Evolutionary conservation across 2,888 invertebrate species (phyloP).

Genomic region (Serripes groenlandicus): DNA sequence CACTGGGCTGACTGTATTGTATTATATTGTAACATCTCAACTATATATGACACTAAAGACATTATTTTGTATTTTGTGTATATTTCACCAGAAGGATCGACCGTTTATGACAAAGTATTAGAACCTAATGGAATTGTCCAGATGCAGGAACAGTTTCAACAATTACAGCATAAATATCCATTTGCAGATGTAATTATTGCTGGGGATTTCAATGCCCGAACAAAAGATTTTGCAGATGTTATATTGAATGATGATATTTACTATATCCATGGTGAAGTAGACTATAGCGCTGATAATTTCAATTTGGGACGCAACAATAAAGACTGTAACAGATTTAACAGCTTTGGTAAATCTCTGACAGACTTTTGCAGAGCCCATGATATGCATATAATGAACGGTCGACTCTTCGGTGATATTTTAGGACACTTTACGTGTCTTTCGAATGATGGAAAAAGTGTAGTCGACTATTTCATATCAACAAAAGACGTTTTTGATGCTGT

Average conservation of each 20-base stretch:
- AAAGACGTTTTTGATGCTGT: not conserved
- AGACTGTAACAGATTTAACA: constrained; percentile 9
- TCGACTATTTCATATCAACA: not conserved
- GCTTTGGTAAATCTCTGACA: not conserved
- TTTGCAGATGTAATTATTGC: too few species aligned
- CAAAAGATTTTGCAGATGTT: too few species aligned
- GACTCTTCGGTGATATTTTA: not conserved
- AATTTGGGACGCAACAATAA: not conserved
- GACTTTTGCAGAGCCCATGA: constrained; percentile 1
- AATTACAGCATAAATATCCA: too few species aligned
- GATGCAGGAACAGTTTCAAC: too few species aligned
- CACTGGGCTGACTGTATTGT: not conserved
- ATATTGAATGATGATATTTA: too few species aligned
- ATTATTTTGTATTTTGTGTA: too few species aligned
- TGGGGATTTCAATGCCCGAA: too few species aligned
- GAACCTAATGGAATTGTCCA: too few species aligned
- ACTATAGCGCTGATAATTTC: constrained; percentile 8
- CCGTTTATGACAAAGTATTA: too few species aligned
- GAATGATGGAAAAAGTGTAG: not conserved
- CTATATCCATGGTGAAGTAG: constrained; percentile 1
- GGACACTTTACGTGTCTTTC: not conserved
- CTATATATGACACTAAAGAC: too few species aligned
- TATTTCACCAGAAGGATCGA: too few species aligned
- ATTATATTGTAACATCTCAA: too few species aligned
- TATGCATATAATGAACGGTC: constrained; percentile 4